Evolutionary conservation across 2,888 invertebrate species (phyloP).

Genomic region (Eilema caniola): DNA sequence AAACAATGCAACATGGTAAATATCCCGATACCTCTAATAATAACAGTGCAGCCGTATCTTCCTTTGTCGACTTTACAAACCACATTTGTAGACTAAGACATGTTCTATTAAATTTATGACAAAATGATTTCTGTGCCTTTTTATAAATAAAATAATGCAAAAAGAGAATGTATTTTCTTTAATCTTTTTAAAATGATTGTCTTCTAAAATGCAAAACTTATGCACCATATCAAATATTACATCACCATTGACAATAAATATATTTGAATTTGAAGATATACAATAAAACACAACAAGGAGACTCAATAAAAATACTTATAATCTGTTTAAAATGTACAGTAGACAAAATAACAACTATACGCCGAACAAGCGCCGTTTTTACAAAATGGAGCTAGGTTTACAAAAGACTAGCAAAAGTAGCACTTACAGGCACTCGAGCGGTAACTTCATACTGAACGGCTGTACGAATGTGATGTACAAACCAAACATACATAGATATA

Average conservation of each 20-base stretch:
- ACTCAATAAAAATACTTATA: conserved; percentile 65
- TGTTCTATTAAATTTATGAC: too few relatives aligned
- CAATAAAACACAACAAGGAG: conserved; percentile 50
- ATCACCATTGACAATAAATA: too few relatives aligned
- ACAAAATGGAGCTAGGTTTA: conserved; percentile 49
- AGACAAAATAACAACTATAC: conserved; percentile 56
- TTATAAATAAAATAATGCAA: too few relatives aligned
- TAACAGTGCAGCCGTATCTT: too few relatives aligned
- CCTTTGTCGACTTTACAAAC: too few relatives aligned
- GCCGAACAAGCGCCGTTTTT: conserved; percentile 50
- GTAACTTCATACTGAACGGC: conserved; percentile 16
- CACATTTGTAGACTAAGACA: too few relatives aligned
- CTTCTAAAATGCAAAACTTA: not conserved
- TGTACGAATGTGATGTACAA: not conserved
- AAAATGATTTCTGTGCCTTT: too few relatives aligned
- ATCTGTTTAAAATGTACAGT: conserved; percentile 62
- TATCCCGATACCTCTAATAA: too few relatives aligned
- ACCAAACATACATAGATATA: not conserved
- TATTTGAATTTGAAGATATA: not conserved
- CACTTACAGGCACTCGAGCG: conserved; percentile 36
- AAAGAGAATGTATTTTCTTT: not conserved
- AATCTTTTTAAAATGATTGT: not conserved
- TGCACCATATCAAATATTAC: not conserved
- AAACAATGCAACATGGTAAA: too few relatives aligned
- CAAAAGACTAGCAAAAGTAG: conserved; percentile 52